phyloP scores from a whole-genome alignment of 2,113 vertebrate genomes.

The Oreocharis arfaki region DNA sequence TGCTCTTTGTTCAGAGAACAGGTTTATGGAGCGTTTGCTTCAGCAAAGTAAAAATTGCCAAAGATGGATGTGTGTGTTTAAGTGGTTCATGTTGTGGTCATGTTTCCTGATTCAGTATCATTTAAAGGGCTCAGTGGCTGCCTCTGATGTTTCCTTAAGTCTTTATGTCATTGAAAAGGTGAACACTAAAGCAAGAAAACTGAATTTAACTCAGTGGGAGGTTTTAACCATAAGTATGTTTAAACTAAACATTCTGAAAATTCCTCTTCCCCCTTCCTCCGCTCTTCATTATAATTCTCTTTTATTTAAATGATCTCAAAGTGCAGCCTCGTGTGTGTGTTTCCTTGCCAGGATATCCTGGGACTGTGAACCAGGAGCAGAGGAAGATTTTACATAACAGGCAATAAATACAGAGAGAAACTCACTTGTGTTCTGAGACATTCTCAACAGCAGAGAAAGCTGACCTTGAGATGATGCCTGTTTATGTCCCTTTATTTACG shows the following conservation, averaged over 20 bases:
- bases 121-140: background rate
- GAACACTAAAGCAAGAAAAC: background rate
- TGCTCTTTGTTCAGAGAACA: background rate
- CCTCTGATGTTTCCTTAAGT: background rate
- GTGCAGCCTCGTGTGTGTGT: fast-evolving
- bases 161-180: background rate
- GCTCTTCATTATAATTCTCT: background rate
- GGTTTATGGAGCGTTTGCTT: background rate
- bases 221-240: background rate
- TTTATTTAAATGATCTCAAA: background rate
- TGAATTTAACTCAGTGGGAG: background rate
- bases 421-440: background rate
- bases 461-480: background rate
- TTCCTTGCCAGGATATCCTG: background rate
- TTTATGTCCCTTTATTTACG: background rate
- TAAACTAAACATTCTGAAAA: background rate
- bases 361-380: background rate
- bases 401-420: background rate
- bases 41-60: background rate
- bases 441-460: background rate
- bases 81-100: background rate
- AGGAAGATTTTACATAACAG: background rate
- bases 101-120: background rate
- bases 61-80: background rate
- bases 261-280: background rate